phyloP scores from a whole-genome alignment of 2,113 vertebrate species.

The Opisthocomus hoazin region DNA sequence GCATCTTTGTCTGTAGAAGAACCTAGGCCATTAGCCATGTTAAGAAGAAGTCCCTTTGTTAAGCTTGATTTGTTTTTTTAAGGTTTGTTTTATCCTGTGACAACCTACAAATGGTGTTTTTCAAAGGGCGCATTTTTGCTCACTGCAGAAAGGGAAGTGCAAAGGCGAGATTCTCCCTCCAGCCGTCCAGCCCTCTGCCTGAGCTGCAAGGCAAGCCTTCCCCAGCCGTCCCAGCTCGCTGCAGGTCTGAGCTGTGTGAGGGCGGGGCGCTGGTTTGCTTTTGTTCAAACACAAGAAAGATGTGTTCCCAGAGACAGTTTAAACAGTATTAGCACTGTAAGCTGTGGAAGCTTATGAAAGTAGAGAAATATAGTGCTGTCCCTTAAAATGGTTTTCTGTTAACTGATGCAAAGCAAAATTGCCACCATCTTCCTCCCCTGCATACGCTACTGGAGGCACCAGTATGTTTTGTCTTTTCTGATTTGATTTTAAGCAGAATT shows the following conservation, averaged over 20 bases:
- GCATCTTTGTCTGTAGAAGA: slow-evolving; percentile 38
- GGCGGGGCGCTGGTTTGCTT: neutral
- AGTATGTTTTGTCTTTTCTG: neutral
- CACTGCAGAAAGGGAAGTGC: neutral
- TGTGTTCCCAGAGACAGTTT: neutral
- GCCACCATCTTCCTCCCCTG: rapidly evolving
- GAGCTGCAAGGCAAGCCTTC: neutral
- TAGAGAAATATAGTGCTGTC: neutral
- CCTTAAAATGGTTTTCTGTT: neutral
- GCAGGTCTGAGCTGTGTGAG: neutral
- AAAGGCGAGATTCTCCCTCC: neutral
- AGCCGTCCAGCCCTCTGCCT: rapidly evolving
- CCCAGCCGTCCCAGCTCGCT: neutral
- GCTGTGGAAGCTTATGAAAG: neutral
- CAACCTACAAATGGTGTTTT: neutral
- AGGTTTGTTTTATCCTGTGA: neutral
- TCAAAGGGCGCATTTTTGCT: neutral
- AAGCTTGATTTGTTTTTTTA: neutral
- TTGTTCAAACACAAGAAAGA: neutral
- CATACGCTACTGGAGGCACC: neutral
- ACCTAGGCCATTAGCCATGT: neutral
- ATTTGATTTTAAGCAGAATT: neutral
- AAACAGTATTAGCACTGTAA: neutral
- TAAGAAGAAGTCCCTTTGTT: slow-evolving; percentile 30
- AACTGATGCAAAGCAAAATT: neutral